A percentile compares a stretch with the other conserved stretches of the same genome.
phyloP scores from a whole-genome alignment of 2,113 vertebrate species.

The Seriola dumerili region DNA sequence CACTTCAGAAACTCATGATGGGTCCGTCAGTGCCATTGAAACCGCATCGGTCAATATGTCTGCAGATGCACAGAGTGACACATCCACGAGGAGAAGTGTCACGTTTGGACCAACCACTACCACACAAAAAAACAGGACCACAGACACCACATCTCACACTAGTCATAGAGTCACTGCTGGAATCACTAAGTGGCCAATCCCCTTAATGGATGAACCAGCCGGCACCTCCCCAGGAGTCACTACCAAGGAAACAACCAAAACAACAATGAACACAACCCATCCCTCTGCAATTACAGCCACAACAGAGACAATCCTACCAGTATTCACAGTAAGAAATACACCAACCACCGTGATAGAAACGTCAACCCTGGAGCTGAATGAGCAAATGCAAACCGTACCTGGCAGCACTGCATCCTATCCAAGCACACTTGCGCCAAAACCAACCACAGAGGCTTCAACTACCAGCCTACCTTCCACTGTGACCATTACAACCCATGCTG shows the following conservation, averaged over 20 bases:
- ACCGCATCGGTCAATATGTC: neutral
- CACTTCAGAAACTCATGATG: neutral
- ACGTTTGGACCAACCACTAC: conserved; percentile 1
- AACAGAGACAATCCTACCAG: conserved; percentile 1
- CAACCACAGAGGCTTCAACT: conserved; percentile 7
- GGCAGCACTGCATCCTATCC: conserved; percentile 18
- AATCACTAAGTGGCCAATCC: neutral
- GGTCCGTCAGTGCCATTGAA: neutral
- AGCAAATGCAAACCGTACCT: conserved; percentile 31
- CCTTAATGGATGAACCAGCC: conserved; percentile 19
- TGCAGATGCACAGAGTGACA: neutral
- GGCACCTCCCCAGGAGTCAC: conserved; percentile 1
- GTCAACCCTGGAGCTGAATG: neutral
- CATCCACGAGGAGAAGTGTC: neutral
- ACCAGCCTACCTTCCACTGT: neutral
- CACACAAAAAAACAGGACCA: neutral
- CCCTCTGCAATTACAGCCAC: neutral
- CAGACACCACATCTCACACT: conserved; percentile 18
- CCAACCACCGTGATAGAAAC: conserved; percentile 1
- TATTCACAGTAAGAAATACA: conserved; percentile 2
- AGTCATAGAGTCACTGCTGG: conserved; percentile 31
- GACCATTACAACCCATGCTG: conserved; percentile 20
- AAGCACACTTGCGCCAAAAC: neutral
- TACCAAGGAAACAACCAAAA: conserved; percentile 25
- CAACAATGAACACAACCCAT: conserved; percentile 1